phyloP scores from a whole-genome alignment of 2,888 invertebrate species.

The Galerucella nymphaeae region DNA sequence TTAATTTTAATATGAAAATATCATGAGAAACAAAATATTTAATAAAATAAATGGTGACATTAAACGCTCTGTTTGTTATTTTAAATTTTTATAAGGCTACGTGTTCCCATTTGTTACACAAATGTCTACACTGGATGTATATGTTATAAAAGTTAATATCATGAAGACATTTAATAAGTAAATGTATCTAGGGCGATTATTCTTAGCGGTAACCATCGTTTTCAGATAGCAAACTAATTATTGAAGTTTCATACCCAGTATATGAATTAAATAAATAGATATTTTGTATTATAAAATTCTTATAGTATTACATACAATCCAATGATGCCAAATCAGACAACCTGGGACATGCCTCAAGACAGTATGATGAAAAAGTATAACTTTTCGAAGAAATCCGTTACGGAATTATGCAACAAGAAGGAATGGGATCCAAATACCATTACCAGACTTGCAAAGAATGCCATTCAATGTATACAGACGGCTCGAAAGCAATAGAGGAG shows the following conservation, averaged over 20 bases:
- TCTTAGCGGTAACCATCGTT: background rate
- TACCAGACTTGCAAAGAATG: too few species aligned
- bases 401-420: too few species aligned
- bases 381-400: too few species aligned
- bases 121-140: conserved; percentile 42
- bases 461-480: too few species aligned
- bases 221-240: background rate
- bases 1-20: background rate
- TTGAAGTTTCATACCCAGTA: background rate
- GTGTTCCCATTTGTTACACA: conserved; percentile 50
- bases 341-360: too few species aligned
- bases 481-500: too few species aligned
- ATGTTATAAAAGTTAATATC: background rate
- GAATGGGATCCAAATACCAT: too few species aligned
- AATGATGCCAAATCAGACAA: too few species aligned
- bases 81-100: conserved; percentile 45
- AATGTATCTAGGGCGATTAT: background rate
- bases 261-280: too few species aligned
- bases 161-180: background rate
- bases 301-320: too few species aligned
- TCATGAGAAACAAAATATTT: conserved; percentile 38
- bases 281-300: background rate
- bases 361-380: too few species aligned
- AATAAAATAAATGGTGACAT: conserved; percentile 39
- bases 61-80: conserved; percentile 49